A percentile compares a stretch with the other conserved stretches of the same genome.
Evolutionary conservation across 2,888 invertebrate genomes (phyloP).

Genomic region (Allolobophora icterica): DNA sequence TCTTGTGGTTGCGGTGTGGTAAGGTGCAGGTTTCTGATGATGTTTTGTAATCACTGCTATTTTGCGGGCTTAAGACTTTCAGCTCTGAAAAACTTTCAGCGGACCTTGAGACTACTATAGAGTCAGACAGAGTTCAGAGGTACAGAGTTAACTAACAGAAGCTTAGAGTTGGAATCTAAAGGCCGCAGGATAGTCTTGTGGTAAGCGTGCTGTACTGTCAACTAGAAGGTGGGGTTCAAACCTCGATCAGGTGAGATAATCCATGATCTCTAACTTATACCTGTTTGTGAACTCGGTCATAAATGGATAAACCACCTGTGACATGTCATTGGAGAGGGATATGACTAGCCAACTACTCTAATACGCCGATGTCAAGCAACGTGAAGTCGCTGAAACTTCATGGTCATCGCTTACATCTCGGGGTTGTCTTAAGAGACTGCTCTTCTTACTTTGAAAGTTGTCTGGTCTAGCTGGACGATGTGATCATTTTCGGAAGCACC

Average conservation of each 20-base stretch:
- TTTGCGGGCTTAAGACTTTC: not conserved
- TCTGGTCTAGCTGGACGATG: no score
- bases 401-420: not conserved
- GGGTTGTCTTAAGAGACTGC: not conserved
- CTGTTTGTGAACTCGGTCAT: not conserved
- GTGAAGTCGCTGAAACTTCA: not conserved
- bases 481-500: no score
- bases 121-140: not conserved
- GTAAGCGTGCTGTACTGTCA: no score
- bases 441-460: no score
- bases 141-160: not conserved
- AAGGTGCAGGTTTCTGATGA: not conserved
- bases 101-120: not conserved
- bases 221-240: not conserved
- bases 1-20: not conserved
- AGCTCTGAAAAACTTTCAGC: not conserved
- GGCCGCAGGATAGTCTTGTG: no score
- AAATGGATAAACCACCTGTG: not conserved
- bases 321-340: not conserved
- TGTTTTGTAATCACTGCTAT: not conserved
- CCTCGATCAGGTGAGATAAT: not conserved
- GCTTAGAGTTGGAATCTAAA: not conserved
- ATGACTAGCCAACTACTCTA: not conserved
- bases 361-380: not conserved
- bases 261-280: not conserved